Evolutionary conservation across 2,888 invertebrate genomes (phyloP), one percentile per base, ranked within the genome.

Genomic region (Andrena dorsata): DNA sequence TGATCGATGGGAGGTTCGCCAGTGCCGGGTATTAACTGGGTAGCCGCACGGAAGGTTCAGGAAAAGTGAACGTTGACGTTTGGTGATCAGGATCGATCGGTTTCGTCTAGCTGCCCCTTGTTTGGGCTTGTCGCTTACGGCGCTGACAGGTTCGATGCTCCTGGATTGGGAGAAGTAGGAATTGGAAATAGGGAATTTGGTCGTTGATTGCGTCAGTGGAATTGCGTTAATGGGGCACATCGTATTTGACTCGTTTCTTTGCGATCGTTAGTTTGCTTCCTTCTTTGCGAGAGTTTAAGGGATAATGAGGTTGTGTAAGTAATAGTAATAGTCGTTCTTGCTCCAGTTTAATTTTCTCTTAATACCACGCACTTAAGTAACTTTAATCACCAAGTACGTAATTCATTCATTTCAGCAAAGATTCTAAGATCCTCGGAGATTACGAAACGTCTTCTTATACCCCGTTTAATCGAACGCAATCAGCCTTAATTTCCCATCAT

Each of bases 41-140:
- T 72, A 20, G 51, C 1, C 30, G 10, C 16, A 2, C 41, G 20
- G 30, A 49, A 35, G 6, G 63, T 47, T 70, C 32, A n/a, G 10
- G 16, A 51, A 47, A 56, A 76, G 63, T 76, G 76, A 64, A 41
- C 2, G 20, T 10, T 26, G 26, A 56, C 8, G 20, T 8, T 35
- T 23, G 16, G 30, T 56, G 41, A 41, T 47, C 23, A 68, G 47
- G 30, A 13, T 56, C n/a, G 56, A 58, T 8, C 53, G 8, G 35
- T 3, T 28, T 58, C 20, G 13, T 65, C 23, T 13, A 26, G 56
- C 23, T 56, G 6, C 23, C 26, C 16, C 10, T 20, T 26, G 30
- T 49, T 32, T 71, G 41, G 30, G 10, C 26, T 23, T 47, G n/a
- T 58, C 30, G 5, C 56, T 47, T 13, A 20, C 16, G 20, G 65